These are phyloP conservation scores for Pipistrellus pygmaeus DNA, from an alignment of 2,797 vertebrate species.

Conservation along the genomic window DNA sequence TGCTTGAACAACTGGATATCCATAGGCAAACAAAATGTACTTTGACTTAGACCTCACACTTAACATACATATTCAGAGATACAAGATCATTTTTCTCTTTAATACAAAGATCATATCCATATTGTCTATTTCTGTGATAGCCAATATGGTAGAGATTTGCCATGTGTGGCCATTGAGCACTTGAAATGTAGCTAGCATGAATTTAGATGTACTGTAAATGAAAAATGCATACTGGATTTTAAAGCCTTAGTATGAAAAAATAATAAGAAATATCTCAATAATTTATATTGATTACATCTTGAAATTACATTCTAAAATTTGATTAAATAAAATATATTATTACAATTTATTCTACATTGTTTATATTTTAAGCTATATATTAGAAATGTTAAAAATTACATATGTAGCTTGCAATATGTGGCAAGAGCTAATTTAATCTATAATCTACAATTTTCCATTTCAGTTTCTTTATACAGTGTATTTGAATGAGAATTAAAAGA, in stretches of 20 bases:
- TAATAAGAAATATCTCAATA: not conserved
- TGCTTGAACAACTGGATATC: not conserved
- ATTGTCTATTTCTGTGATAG: not conserved
- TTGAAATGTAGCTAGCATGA: not conserved
- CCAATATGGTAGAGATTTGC: not conserved
- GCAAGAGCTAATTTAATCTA: too few relatives aligned
- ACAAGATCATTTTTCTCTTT: not conserved
- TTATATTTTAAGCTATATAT: not conserved
- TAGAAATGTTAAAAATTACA: not conserved
- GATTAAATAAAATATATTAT: not conserved
- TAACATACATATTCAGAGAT: not conserved
- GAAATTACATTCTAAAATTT: not conserved
- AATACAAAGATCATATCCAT: not conserved
- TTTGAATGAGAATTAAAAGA: slow-evolving; percentile 4
- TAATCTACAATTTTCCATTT: slow-evolving; percentile 1
- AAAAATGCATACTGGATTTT: not conserved
- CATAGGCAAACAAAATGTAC: not conserved
- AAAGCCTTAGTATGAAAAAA: slow-evolving; percentile 20
- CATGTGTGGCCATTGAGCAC: not conserved
- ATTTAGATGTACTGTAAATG: not conserved
- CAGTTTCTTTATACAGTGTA: not conserved
- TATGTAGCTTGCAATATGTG: not conserved
- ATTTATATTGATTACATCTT: not conserved
- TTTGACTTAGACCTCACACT: not conserved
- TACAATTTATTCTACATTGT: not conserved